phyloP scores from a whole-genome alignment of 2,797 vertebrate species.

The Protosalanx chinensis region DNA sequence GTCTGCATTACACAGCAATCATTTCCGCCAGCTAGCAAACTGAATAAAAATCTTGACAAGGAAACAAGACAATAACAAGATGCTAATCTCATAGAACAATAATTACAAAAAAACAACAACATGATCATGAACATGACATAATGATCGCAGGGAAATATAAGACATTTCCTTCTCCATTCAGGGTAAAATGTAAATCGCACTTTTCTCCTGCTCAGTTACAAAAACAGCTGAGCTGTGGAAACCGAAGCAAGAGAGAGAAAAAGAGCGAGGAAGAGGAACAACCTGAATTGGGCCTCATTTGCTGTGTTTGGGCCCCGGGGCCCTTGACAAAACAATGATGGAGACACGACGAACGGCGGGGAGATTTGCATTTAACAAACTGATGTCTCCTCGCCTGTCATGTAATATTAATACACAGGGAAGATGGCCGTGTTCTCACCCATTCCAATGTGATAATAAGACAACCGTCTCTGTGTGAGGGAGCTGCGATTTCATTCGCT shows the following conservation, averaged over 20 bases:
- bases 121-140: no score
- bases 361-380: constrained; percentile 78
- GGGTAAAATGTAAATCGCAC: constrained; percentile 51
- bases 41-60: background rate
- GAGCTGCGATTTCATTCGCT: constrained; percentile 39
- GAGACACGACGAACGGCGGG: constrained; percentile 65
- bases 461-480: constrained; percentile 46
- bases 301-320: constrained; percentile 67
- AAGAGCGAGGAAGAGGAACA: constrained; percentile 22
- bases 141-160: constrained; percentile 45
- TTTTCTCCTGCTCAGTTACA: constrained; percentile 47
- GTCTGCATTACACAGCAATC: no score
- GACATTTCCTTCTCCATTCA: constrained; percentile 42
- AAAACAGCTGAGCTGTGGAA: constrained; percentile 69
- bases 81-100: background rate
- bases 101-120: background rate
- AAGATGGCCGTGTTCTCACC: constrained; percentile 57
- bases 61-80: background rate
- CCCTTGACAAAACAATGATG: constrained; percentile 74
- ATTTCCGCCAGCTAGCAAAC: background rate
- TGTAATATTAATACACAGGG: constrained; percentile 68
- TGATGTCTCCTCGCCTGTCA: constrained; percentile 71
- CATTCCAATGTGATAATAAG: constrained; percentile 63
- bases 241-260: constrained; percentile 6
- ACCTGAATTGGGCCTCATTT: constrained; percentile 68